Conservation (phyloP, 2,797 vertebrate species). For the Enteromius mattozi region DNA sequence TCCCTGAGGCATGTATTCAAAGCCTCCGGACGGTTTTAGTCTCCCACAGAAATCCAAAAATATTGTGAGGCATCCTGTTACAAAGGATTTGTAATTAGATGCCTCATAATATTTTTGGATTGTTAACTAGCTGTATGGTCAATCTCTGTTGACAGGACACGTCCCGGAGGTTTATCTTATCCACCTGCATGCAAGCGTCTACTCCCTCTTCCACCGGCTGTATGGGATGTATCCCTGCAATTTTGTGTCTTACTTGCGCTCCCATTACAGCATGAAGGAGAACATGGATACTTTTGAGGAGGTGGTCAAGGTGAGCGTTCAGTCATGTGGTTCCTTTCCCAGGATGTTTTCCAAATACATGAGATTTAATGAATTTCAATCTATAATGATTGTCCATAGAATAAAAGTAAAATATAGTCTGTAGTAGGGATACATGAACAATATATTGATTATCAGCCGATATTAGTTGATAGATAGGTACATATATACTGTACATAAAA, state of each 20-base stretch:
- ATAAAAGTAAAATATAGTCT: neutral
- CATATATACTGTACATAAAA: neutral
- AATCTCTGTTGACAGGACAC: constrained; percentile 78
- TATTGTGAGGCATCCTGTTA: neutral
- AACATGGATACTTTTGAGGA: constrained; percentile 98
- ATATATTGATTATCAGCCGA: neutral
- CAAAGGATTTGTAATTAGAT: neutral
- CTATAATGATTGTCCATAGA: neutral
- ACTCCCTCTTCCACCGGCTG: constrained; percentile 97
- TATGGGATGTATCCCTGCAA: constrained; percentile 99
- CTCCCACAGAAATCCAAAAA: neutral
- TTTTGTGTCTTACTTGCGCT: constrained; percentile 98
- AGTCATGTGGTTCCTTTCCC: neutral
- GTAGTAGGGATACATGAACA: neutral
- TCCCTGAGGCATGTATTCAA: neutral
- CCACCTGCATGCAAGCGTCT: constrained; percentile 96
- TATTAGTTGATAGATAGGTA: neutral
- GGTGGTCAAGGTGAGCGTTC: constrained; percentile 89
- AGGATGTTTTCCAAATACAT: neutral
- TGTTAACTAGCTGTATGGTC: neutral
- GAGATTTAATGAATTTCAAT: neutral
- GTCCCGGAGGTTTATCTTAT: constrained; percentile 93
- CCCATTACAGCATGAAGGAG: constrained; percentile 99
- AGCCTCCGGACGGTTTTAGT: neutral
- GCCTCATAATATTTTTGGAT: neutral